Evolutionary conservation across 2,113 vertebrate genomes (phyloP), one percentile per base, ranked within the genome.

Genomic region (Brachypodius melanocephalos): DNA sequence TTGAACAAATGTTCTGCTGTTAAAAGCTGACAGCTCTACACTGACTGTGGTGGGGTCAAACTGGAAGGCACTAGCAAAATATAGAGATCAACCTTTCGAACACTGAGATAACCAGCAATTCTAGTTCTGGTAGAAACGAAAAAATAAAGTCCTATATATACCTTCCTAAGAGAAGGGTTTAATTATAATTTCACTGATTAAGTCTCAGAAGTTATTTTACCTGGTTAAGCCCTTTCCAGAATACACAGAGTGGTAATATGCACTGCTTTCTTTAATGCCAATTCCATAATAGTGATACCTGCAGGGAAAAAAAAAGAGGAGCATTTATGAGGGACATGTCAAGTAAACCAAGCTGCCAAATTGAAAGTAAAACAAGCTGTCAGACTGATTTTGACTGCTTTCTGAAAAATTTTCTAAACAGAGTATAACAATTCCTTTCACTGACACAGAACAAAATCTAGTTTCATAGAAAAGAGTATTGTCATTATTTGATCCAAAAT

Each of bases 281-380:
- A 99, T 99, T 24, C 99, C 99, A 95, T 99, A 99, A 93, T 99
- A 99, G 96, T 99, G 99, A 96, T 99, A 99, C 92, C 99, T 99
- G 51, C 24, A 62, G 68, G 25, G 13, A 28, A 43, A 20, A 38
- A 38, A 32, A 43, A 24, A 34, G 34, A n/a, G 5, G 6, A 67
- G 6, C 26, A 14, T 66, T 83, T 84, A 52, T 29, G 20, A 75
- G 19, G 19, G 51, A 73, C 2, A 8, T 12, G 11, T 22, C 63
- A 86, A 42, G 40, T 14, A 58, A 49, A 49, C 31, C 45, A 75
- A 58, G 25, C 31, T 67, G 25, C 17, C 25, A 75, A 75, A 31
- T 2, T 58, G 38, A 71, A 87, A 54, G 26, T 14, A 72, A 95
- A 79, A 4, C 3, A 65, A 83, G 57, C 3, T n/a, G 15, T 21